Evolutionary conservation across 2,888 invertebrate species (phyloP).

Genomic region (Erannis defoliaria): DNA sequence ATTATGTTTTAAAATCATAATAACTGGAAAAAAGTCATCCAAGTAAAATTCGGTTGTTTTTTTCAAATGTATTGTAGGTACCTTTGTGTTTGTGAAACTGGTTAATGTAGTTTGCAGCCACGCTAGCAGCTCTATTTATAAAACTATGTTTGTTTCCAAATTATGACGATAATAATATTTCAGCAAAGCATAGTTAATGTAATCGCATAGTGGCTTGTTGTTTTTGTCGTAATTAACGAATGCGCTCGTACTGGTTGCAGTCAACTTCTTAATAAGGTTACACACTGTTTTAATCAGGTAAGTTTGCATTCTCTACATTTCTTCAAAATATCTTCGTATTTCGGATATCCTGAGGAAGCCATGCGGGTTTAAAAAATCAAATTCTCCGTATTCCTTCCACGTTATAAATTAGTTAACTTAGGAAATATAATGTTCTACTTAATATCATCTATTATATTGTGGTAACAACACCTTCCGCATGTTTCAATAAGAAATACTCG

Average conservation of each 20-base stretch:
- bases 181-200: too few relatives aligned
- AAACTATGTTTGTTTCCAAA: too few relatives aligned
- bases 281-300: too few relatives aligned
- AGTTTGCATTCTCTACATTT: background rate
- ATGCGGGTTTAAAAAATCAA: background rate
- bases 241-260: background rate
- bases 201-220: background rate
- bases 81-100: too few relatives aligned
- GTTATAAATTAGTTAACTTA: background rate
- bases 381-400: background rate
- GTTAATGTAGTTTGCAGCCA: too few relatives aligned
- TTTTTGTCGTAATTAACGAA: background rate
- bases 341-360: conserved; percentile 5
- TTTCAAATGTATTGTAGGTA: too few relatives aligned
- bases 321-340: background rate
- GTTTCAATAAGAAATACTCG: background rate
- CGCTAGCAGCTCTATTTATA: too few relatives aligned
- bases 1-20: too few relatives aligned
- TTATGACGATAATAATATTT: too few relatives aligned
- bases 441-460: too few relatives aligned
- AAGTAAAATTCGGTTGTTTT: too few relatives aligned
- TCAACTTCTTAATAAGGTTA: background rate
- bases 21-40: too few relatives aligned
- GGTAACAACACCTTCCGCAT: conserved; percentile 5
- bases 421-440: background rate